These are phyloP conservation scores for Eueremaeus valkanovi DNA, from an alignment of 2,888 invertebrate genomes.

Conservation along the genomic window DNA sequence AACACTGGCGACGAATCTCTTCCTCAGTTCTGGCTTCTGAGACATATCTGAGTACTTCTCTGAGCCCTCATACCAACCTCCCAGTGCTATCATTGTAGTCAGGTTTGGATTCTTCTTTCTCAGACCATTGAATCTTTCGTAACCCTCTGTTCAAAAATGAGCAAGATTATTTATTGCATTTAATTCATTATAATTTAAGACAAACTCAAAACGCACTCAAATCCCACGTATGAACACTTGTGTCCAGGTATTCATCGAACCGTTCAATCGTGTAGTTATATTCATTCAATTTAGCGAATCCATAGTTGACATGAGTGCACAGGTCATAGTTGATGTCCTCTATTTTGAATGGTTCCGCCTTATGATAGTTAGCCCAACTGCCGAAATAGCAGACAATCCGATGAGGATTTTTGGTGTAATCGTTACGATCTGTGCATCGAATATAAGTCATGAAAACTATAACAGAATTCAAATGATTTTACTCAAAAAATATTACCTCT, in stretches of 20 bases:
- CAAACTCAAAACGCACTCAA: too few species aligned
- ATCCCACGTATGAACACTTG: too few species aligned
- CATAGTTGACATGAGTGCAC: slow-evolving; percentile 38
- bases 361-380: slow-evolving; percentile 69
- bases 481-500: too few species aligned
- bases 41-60: slow-evolving; percentile 52
- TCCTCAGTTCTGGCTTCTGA: slow-evolving; percentile 50
- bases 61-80: slow-evolving; percentile 60
- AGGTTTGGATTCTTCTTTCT: slow-evolving; percentile 43
- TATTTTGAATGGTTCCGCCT: slow-evolving; percentile 35
- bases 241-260: slow-evolving; percentile 45
- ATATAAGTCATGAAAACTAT: too few species aligned
- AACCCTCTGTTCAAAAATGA: too few species aligned
- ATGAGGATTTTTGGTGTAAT: slow-evolving; percentile 39
- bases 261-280: slow-evolving; percentile 43
- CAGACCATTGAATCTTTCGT: slow-evolving; percentile 45
- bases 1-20: slow-evolving; percentile 63
- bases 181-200: too few species aligned
- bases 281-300: slow-evolving; percentile 45
- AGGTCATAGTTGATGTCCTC: slow-evolving; percentile 44
- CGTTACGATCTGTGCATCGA: neutral
- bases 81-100: slow-evolving; percentile 55
- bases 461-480: too few species aligned
- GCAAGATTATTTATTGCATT: slow-evolving; percentile 48
- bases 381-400: slow-evolving; percentile 72